Conservation (phyloP, 2,888 invertebrate genomes). For the Lasioglossum villosulum region DNA sequence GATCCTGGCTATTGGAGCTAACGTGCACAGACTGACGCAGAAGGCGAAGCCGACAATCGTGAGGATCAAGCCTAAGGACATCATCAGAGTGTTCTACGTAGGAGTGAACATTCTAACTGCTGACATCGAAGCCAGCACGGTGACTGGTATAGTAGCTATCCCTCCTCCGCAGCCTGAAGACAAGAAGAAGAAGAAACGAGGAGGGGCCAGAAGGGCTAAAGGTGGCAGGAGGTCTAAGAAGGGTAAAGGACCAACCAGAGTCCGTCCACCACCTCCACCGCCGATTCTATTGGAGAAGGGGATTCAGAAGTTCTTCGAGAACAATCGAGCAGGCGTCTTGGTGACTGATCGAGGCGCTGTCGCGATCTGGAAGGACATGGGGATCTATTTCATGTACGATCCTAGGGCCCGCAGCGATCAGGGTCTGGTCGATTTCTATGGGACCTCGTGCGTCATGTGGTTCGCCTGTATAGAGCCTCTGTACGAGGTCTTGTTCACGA, state of each 20-base stretch:
- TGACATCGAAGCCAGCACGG: conserved; percentile 74
- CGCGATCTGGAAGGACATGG: conserved; percentile 79
- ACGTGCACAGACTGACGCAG: conserved; percentile 74
- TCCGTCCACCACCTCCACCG: conserved; percentile 70
- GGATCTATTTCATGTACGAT: conserved; percentile 80
- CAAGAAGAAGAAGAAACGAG: conserved; percentile 64
- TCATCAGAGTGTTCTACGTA: conserved; percentile 78
- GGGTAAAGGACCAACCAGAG: conserved; percentile 28
- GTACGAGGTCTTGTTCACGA: conserved; percentile 72
- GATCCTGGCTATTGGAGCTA: conserved; percentile 75
- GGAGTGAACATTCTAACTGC: conserved; percentile 79
- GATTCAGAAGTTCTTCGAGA: conserved; percentile 75
- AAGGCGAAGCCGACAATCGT: conserved; percentile 58
- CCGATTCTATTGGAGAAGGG: conserved; percentile 76
- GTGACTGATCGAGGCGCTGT: conserved; percentile 72
- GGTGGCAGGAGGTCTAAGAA: conserved; percentile 36
- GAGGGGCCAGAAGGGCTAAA: conserved; percentile 32
- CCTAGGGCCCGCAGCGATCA: conserved; percentile 72
- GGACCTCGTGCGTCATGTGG: conserved; percentile 78
- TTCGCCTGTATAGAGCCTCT: conserved; percentile 79
- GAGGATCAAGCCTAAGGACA: conserved; percentile 73
- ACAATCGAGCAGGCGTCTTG: conserved; percentile 78
- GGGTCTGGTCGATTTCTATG: conserved; percentile 68
- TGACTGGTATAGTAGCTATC: conserved; percentile 74
- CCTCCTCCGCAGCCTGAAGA: conserved; percentile 75